Evolutionary conservation across 2,888 invertebrate species (phyloP), one percentile per base, ranked within the genome.

Genomic region (Standfussiana lucernea): DNA sequence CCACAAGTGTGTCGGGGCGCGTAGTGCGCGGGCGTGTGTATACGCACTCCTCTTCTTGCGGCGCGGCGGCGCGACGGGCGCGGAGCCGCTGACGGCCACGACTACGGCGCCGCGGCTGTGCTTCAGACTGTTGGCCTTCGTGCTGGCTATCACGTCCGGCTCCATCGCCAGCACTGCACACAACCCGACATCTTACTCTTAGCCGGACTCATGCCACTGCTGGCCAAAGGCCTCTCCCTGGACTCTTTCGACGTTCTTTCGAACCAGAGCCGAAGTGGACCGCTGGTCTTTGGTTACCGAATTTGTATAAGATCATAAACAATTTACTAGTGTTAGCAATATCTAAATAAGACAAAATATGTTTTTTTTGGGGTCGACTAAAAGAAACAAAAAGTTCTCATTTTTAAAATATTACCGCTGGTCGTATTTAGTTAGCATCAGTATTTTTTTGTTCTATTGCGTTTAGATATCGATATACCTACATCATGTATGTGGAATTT

Each of bases 121-220:
- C 92, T 96, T 95, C 84, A 96, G 88, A 82, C 96, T 94, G 94
- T 96, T 95, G 77, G 97, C 96, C 92, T 99, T 99, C 83, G 99
- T 98, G 95, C 99, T 99, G 78, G 99, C 98, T 89, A 99, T 99
- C 90, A 99, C 98, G 95, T 99, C 99, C 4, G 99, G 99, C 94
- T 99, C 99, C 93, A 97, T 96, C 68, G 97, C 96, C 79, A 97
- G 90, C 87, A 95, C 95, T 94, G 92, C 66, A 64, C 64, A 64
- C 64, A 64, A 64, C 64, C 61, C 61, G 21, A 61, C 61, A 35
- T 61, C 4, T 18, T 3, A 59, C 59, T 53, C 5, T 6, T 53
- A 53, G n/a, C 53, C n/a, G 50, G 13, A 53, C 50, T 53, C 11
- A 1, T n/a, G n/a, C 53, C 53, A n/a, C 53, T 53, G 53, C 53